Conservation (phyloP, 2,113 vertebrate genomes). For the Paraplagusia blochii region DNA sequence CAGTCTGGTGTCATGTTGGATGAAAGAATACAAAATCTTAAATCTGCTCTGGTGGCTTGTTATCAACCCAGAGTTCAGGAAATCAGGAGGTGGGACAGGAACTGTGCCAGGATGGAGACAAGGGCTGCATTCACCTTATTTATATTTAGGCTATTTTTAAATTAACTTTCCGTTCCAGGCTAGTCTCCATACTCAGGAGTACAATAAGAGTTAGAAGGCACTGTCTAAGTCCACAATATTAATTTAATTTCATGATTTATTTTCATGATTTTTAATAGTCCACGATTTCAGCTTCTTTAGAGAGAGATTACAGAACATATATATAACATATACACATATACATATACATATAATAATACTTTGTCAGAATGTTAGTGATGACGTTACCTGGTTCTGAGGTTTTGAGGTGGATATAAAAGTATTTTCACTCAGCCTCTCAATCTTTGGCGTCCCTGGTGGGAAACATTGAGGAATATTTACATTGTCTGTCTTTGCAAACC, state of each 20-base stretch:
- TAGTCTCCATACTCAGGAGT: constrained; percentile 21
- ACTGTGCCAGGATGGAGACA: constrained; percentile 40
- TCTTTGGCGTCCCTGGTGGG: constrained; percentile 87
- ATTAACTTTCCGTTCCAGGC: constrained; percentile 48
- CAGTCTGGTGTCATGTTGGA: background rate
- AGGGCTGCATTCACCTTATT: constrained; percentile 34
- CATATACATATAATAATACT: too few relatives aligned
- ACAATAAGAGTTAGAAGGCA: too few relatives aligned
- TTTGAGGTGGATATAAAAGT: constrained; percentile 81
- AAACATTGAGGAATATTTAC: constrained; percentile 8
- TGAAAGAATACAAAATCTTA: constrained; percentile 31
- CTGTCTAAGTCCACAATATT: too few relatives aligned
- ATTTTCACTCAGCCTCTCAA: constrained; percentile 85
- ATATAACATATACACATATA: too few relatives aligned
- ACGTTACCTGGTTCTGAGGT: constrained; percentile 84
- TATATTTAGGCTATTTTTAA: constrained; percentile 63
- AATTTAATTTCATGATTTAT: too few relatives aligned
- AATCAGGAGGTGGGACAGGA: constrained; percentile 68
- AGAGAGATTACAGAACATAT: too few relatives aligned
- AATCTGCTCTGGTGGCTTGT: constrained; percentile 39
- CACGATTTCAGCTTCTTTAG: too few relatives aligned
- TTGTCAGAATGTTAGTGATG: background rate
- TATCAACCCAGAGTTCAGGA: constrained; percentile 50
- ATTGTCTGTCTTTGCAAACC: background rate
- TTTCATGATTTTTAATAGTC: too few relatives aligned